Base-by-base conservation (phyloP, 1,140 invertebrate species). In the Cherax destructor region DNA sequence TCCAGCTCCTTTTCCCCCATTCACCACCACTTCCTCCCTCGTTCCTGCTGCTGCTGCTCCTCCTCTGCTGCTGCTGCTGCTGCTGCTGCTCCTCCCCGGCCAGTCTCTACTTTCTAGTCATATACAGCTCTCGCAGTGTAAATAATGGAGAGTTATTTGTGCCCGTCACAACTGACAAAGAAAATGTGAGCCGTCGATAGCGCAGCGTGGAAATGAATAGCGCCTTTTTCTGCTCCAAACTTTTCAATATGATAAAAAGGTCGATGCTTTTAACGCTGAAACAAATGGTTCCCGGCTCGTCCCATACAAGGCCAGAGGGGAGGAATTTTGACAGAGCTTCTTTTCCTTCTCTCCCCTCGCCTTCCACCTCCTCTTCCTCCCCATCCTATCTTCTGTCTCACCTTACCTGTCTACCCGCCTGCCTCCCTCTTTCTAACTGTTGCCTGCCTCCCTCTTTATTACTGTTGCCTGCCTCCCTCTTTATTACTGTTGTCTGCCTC, bases 201-300 rank as follows among this genome's bases (percentile, higher is more conserved):
- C 83, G 77, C 79, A 87, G 84, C 91, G 91, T 81, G 83, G 83
- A 92, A 92, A 92, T 92, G 91, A 92, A 92, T 92, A 81, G 84
- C 72, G 50, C 84, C 91, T 92, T 92, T 92, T 92, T 92, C 91
- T 86, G 84, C 85, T 84, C 91, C 83, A 92, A 87, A 92, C 84
- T 87, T 92, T 92, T 92, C 91, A 92, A 92, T 92, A 92, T 92
- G 91, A 92, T 92, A 92, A 92, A 92, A 92, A 92, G 91, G 83
- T 86, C 79, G 91, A 86, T 86, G 84, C 91, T 87, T 92, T 92
- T 87, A 87, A 86, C 84, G 80, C 91, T 74, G 78, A 92, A 92
- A 92, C 91, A 92, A 92, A 92, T 92, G 91, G 80, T 81, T 80
- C 91, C 69, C 78, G 78, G 78, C 61, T 85, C 89, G 84, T 91